Base-by-base conservation (phyloP, 2,888 invertebrate genomes). In the Drepanosiphum platanoidis region DNA sequence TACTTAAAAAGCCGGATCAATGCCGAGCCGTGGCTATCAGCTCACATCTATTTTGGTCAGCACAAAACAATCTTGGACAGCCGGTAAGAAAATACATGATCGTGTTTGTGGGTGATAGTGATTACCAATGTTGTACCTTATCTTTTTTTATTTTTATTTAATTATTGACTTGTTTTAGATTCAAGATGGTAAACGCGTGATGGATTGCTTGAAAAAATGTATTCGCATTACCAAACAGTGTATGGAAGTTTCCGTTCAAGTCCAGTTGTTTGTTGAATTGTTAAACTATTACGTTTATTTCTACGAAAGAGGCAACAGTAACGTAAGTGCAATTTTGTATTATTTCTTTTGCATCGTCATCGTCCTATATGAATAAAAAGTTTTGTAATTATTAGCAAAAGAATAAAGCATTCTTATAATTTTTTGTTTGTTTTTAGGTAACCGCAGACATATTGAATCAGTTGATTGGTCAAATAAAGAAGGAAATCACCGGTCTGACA, bases 1-100 rank as follows among this genome's bases (percentile, higher is more conserved):
- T 99, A 88, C 92, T 99, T 42, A 97, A 99, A 91, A 99, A 99
- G 89, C 98, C 98, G 0, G 99, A 99, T 91, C 99, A 99, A 90
- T 98, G 98, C 88, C 92, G 98, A 64, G 98, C 97, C 0, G 97
- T 98, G 0, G 95, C 96, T 0, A 93, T 95, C 0, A 97, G 97
- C 89, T 96, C 99, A 0, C 97, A 98, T 90, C 92, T 99, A 86
- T 99, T 98, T 91, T 99, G 99, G 99, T 97, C 97, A 87, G 96
- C 96, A 27, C 93, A 95, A 88, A 90, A 90, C 46, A 90, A 90
- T 8, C 89, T 88, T 27, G 91, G 91, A 71, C 89, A 91, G 88
- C 91, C 91, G 88, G 91, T 91, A 88, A 86, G 86, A 86, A 86
- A 39, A n/a, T 68, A 39, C n/a, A n/a, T 39, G 13, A 70, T 39